Conservation (phyloP, 2,797 vertebrate species). For the Acanthurus leucopareius region DNA sequence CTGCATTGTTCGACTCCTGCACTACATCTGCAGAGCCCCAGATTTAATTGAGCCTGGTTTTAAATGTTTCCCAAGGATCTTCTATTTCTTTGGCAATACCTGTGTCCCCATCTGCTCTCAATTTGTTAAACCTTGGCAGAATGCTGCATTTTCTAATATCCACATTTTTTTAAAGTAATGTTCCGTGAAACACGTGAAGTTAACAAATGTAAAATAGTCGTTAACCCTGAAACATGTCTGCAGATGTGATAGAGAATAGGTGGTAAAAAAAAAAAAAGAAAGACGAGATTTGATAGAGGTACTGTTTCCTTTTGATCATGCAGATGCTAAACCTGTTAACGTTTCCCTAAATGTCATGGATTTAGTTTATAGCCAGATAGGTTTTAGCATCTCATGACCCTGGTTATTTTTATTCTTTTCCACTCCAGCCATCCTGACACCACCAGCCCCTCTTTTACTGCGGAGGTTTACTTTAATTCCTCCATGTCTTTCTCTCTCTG, state of each 20-base stretch:
- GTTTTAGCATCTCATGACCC: neutral
- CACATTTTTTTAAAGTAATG: conserved; percentile 31
- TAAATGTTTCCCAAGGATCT: conserved; percentile 57
- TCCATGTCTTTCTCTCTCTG: conserved; percentile 41
- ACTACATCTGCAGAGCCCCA: neutral
- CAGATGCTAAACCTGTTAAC: conserved; percentile 10
- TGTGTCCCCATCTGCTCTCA: conserved; percentile 65
- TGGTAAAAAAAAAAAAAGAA: neutral
- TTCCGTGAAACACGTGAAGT: conserved; percentile 42
- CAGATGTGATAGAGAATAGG: conserved; percentile 18
- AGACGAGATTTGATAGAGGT: neutral
- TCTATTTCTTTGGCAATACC: conserved; percentile 70
- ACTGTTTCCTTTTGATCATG: conserved; percentile 16
- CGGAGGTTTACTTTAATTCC: conserved; percentile 46
- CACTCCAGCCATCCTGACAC: neutral
- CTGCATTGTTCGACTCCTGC: conserved; percentile 36
- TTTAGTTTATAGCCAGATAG: conserved; percentile 19
- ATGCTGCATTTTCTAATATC: conserved; percentile 38
- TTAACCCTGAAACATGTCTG: conserved; percentile 24
- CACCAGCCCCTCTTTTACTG: conserved; percentile 18
- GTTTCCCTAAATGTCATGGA: conserved; percentile 10
- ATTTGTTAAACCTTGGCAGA: conserved; percentile 55
- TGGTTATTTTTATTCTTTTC: conserved; percentile 35
- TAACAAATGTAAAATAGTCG: conserved; percentile 48
- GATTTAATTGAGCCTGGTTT: conserved; percentile 35